Evolutionary conservation across 2,888 invertebrate species (phyloP).

Genomic region (Hypomecis punctinalis): DNA sequence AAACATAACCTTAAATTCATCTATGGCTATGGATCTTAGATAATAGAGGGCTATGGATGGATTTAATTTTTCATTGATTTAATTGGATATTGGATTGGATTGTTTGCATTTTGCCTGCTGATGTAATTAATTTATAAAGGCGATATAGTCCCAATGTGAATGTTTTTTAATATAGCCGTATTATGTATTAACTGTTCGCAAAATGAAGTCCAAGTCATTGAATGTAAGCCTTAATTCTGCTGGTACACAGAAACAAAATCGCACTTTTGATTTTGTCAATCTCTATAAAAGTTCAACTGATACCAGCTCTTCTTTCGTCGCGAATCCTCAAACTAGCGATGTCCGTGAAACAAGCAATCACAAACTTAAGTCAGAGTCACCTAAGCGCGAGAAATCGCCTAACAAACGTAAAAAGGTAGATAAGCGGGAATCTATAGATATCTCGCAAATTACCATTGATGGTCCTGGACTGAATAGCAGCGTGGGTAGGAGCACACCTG

Average conservation of each 20-base stretch:
- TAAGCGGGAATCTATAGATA: conserved; percentile 50
- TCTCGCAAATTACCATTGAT: conserved; percentile 57
- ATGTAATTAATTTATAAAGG: too few species aligned
- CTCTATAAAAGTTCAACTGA: conserved; percentile 66
- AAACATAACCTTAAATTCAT: too few species aligned
- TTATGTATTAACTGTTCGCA: conserved; percentile 9
- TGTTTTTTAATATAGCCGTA: background rate
- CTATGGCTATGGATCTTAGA: too few species aligned
- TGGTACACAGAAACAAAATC: conserved; percentile 51
- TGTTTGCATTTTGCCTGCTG: too few species aligned
- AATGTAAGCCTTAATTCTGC: conserved; percentile 46
- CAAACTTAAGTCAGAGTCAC: conserved; percentile 40
- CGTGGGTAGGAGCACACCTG: conserved; percentile 40
- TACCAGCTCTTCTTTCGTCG: conserved; percentile 40
- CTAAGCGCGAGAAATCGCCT: conserved; percentile 49
- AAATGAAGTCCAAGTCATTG: conserved; percentile 66
- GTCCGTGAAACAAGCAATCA: conserved; percentile 40
- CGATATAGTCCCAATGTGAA: too few species aligned
- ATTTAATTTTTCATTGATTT: too few species aligned
- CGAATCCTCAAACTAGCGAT: conserved; percentile 40
- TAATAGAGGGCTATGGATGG: too few species aligned
- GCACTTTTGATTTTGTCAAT: conserved; percentile 64
- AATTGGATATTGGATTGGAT: too few species aligned
- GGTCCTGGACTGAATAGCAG: conserved; percentile 46
- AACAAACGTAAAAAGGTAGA: conserved; percentile 57